Evolutionary conservation across 2,888 invertebrate genomes (phyloP).

Genomic region (Orthonevra nobilis): DNA sequence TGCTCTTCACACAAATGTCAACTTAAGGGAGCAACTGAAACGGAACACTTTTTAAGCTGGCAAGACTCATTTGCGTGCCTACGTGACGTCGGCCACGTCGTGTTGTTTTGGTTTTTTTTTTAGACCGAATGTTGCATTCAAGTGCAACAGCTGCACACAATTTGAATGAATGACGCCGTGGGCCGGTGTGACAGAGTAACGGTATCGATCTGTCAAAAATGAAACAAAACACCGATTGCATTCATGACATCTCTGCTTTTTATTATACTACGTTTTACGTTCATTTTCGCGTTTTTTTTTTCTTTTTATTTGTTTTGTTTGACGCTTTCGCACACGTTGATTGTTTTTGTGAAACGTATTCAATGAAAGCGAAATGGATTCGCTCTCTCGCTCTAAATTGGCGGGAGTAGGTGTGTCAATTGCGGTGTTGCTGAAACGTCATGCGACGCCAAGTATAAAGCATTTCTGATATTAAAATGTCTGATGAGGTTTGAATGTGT

Average conservation of each 20-base stretch:
- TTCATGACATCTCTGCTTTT: too few relatives aligned
- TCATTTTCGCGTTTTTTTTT: not conserved
- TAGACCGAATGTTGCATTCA: not conserved
- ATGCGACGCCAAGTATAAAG: too few relatives aligned
- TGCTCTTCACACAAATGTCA: conserved; percentile 6
- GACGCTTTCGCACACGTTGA: not conserved
- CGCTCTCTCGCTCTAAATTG: conserved; percentile 23
- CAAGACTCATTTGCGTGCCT: conserved; percentile 15
- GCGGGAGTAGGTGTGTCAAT: conserved; percentile 32
- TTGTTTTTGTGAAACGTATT: conserved; percentile 4
- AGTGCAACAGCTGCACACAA: conserved; percentile 16
- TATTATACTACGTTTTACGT: conserved; percentile 1
- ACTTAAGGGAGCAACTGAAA: not conserved
- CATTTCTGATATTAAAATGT: too few relatives aligned
- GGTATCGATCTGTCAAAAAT: too few relatives aligned
- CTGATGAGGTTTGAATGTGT: too few relatives aligned
- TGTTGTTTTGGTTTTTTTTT: not conserved
- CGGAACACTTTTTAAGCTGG: too few relatives aligned
- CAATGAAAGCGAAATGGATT: conserved; percentile 54
- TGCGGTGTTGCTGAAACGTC: too few relatives aligned
- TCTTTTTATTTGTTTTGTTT: too few relatives aligned
- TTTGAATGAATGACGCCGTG: too few relatives aligned
- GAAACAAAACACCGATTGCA: too few relatives aligned
- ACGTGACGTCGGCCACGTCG: conserved; percentile 40
- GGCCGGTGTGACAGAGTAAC: too few relatives aligned